Conservation (phyloP, 23 tunicate genomes). For the Trididemnum nubilum region DNA sequence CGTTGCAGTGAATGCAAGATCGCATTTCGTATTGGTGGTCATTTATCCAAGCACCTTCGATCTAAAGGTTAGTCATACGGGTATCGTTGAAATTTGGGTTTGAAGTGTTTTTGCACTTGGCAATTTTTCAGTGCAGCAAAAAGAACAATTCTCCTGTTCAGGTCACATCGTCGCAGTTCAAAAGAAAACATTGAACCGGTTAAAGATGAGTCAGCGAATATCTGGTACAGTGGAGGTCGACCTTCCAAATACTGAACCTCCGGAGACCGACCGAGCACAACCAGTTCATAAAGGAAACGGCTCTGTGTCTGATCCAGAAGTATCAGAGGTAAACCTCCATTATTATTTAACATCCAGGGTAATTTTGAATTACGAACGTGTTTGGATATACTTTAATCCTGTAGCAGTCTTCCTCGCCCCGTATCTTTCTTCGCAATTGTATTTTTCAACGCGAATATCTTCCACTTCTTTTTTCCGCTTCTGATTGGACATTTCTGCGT, state of each 20-base stretch:
- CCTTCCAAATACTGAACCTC: not conserved
- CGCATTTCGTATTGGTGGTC: constrained; percentile 88
- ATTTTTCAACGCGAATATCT: too few species aligned
- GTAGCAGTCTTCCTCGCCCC: too few species aligned
- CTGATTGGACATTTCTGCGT: too few species aligned
- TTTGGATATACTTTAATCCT: too few species aligned
- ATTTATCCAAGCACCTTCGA: constrained; percentile 80
- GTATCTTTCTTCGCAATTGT: too few species aligned
- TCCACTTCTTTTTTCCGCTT: too few species aligned
- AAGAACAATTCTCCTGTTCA: not conserved
- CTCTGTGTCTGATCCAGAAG: not conserved
- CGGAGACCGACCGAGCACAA: not conserved
- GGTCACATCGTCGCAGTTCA: constrained; percentile 80
- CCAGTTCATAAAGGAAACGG: not conserved
- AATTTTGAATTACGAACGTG: not conserved
- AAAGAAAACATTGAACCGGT: constrained; percentile 77
- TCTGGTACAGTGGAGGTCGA: too few species aligned
- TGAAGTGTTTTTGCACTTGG: too few species aligned
- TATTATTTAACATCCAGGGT: too few species aligned
- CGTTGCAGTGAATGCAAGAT: constrained; percentile 76
- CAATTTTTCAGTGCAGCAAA: too few species aligned
- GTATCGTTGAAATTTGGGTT: not conserved
- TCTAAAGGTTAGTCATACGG: constrained; percentile 49
- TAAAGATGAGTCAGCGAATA: constrained; percentile 51
- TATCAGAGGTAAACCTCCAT: not conserved